phyloP scores from a whole-genome alignment of 2,888 invertebrate genomes.

The Aphodius granarius region DNA sequence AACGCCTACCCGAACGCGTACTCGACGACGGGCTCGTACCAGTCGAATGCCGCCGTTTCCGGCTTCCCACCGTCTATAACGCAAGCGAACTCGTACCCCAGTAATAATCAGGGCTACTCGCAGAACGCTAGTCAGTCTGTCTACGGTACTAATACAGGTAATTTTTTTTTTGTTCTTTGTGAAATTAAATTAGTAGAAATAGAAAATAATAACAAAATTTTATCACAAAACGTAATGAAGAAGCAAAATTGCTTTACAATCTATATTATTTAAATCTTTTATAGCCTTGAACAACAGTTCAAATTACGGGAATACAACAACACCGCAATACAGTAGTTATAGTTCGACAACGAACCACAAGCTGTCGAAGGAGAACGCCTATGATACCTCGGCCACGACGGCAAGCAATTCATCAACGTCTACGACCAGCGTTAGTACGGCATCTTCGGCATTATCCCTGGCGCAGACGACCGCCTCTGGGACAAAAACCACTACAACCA shows the following conservation, averaged over 20 bases:
- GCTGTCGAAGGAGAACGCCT: conserved; percentile 45
- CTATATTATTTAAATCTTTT: conserved; percentile 18
- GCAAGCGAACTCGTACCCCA: conserved; percentile 47
- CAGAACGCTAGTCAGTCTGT: conserved; percentile 52
- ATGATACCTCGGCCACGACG: conserved; percentile 43
- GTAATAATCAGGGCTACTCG: conserved; percentile 46
- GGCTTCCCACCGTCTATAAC: conserved; percentile 48
- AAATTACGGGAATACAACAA: conserved; percentile 44
- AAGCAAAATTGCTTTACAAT: background rate
- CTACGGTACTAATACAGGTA: conserved; percentile 51
- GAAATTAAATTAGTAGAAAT: background rate
- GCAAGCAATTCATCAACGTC: conserved; percentile 47
- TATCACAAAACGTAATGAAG: no score
- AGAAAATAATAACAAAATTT: no score
- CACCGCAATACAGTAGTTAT: conserved; percentile 52
- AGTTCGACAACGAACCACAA: conserved; percentile 48
- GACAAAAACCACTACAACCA: conserved; percentile 53
- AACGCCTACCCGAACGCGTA: conserved; percentile 51
- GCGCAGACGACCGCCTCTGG: conserved; percentile 48
- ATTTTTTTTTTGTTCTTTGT: conserved; percentile 20
- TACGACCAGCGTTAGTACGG: conserved; percentile 44
- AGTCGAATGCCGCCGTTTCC: conserved; percentile 41
- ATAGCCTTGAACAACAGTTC: conserved; percentile 49
- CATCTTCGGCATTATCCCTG: conserved; percentile 42
- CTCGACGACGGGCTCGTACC: conserved; percentile 45